phyloP scores from a whole-genome alignment of 53 echinoderm and acorn worm genomes.

The Echinometra lucunter region DNA sequence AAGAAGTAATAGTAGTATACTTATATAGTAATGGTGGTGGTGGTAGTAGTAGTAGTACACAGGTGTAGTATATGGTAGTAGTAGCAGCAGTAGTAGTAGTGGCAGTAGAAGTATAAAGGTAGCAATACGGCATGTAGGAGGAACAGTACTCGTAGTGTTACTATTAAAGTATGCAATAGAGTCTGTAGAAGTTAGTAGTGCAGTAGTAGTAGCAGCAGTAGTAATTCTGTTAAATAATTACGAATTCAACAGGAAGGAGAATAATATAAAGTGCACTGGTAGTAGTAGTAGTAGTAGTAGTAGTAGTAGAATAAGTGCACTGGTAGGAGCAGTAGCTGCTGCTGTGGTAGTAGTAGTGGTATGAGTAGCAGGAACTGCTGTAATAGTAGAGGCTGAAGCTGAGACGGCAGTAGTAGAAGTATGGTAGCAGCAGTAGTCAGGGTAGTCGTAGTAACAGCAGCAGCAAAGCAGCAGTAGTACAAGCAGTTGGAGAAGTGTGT shows the following conservation, averaged over 20 bases:
- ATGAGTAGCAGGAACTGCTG: neutral
- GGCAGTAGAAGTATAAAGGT: neutral
- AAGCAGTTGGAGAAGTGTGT: neutral
- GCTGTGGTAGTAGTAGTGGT: no score
- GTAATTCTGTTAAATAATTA: neutral
- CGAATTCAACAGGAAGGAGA: no score
- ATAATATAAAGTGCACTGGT: no score
- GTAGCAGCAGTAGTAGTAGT: neutral
- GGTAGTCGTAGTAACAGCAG: neutral
- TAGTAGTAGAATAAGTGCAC: neutral
- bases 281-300: slow-evolving; percentile 18
- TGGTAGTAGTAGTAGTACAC: no score
- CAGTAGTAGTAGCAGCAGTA: neutral
- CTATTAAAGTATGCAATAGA: neutral
- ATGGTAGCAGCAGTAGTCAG: neutral
- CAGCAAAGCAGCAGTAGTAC: neutral
- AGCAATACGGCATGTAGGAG: neutral
- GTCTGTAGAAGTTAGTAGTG: neutral
- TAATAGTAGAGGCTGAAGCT: neutral
- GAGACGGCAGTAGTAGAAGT: slow-evolving; percentile 1
- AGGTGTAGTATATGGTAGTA: neutral
- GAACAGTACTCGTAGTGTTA: neutral
- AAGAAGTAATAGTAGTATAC: no score
- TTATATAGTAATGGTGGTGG: no score
- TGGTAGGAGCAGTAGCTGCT: neutral